These are phyloP conservation scores for Calameuta filiformis DNA, from an alignment of 2,888 invertebrate genomes.

Conservation along the genomic window DNA sequence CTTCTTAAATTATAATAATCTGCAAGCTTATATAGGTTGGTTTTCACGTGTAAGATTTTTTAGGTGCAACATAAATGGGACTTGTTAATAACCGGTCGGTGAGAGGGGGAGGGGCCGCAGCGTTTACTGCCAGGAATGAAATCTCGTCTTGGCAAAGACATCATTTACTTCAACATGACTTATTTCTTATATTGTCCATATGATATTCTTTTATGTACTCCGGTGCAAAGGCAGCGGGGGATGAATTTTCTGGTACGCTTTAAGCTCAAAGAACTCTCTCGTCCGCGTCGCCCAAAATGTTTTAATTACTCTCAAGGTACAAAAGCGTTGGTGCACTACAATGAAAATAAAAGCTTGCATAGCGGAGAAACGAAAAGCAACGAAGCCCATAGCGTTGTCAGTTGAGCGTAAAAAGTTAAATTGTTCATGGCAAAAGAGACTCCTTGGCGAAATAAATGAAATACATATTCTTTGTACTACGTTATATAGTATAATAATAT, in stretches of 20 bases:
- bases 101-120: neutral
- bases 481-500: neutral
- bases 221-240: conserved; percentile 20
- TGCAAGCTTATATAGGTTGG: neutral
- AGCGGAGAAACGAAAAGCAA: conserved; percentile 33
- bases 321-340: conserved; percentile 37
- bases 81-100: neutral
- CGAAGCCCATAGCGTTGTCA: conserved; percentile 29
- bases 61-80: neutral
- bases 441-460: conserved; percentile 27
- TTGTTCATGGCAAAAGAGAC: conserved; percentile 16
- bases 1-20: no score
- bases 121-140: neutral
- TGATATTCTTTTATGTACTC: conserved; percentile 19
- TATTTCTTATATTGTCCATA: neutral
- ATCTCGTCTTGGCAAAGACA: neutral
- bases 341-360: conserved; percentile 31
- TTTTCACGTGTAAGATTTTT: neutral
- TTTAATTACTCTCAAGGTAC: conserved; percentile 53
- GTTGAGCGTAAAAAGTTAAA: conserved; percentile 41
- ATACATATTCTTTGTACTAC: neutral
- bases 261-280: conserved; percentile 43
- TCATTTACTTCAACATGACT: neutral
- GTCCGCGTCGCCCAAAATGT: conserved; percentile 40
- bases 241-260: conserved; percentile 44